phyloP scores from a whole-genome alignment of 2,797 vertebrate species.

The Argyrosomus regius region DNA sequence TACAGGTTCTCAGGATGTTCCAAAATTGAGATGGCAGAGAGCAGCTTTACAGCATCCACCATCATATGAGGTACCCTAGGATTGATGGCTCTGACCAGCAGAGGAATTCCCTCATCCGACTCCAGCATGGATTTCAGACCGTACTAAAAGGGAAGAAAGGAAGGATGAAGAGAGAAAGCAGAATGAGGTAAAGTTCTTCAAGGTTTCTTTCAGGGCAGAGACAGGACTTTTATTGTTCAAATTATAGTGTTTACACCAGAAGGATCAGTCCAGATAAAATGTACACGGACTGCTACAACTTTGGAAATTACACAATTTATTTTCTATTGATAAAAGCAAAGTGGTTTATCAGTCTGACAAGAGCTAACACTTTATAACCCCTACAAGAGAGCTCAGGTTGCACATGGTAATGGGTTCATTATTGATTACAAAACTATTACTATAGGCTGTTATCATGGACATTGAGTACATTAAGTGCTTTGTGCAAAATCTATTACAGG shows the following conservation, averaged over 20 bases:
- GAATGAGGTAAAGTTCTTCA: background rate
- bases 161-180: background rate
- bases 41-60: conserved; percentile 91
- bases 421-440: background rate
- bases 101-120: conserved; percentile 89
- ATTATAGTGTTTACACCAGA: conserved; percentile 2
- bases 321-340: background rate
- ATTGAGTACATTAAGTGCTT: background rate
- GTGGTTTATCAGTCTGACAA: background rate
- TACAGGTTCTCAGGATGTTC: conserved; percentile 91
- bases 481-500: background rate
- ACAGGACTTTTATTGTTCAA: background rate
- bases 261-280: background rate
- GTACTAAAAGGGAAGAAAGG: conserved; percentile 77
- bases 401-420: background rate
- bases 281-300: background rate
- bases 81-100: conserved; percentile 92
- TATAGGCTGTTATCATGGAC: background rate
- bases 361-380: background rate
- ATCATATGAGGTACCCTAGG: conserved; percentile 91
- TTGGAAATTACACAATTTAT: background rate
- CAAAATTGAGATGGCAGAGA: conserved; percentile 94
- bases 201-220: background rate
- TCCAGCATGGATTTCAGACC: conserved; percentile 93
- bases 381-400: background rate